These are phyloP conservation scores for Tineola bisselliella DNA, from an alignment of 2,888 invertebrate species.

Conservation along the genomic window DNA sequence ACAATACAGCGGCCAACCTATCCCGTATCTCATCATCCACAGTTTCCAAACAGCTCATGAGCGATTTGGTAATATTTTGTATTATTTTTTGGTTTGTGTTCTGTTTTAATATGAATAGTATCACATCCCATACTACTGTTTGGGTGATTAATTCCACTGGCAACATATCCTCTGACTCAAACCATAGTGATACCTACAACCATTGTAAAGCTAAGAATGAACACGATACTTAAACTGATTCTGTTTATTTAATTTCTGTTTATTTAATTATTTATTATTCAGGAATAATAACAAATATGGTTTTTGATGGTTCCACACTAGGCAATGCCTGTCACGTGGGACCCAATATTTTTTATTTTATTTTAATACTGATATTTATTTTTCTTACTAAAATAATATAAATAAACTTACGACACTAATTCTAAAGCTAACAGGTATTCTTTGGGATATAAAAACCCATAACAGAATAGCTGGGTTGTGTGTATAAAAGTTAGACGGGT, in stretches of 20 bases:
- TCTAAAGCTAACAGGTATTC: conserved; percentile 37
- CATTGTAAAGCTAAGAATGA: too few species aligned
- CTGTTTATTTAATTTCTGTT: too few species aligned
- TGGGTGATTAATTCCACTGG: conserved; percentile 40
- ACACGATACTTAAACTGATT: too few species aligned
- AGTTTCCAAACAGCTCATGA: conserved; percentile 35
- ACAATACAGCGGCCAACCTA: conserved; percentile 35
- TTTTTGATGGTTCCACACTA: too few species aligned
- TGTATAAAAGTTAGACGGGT: conserved; percentile 43
- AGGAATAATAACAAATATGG: too few species aligned
- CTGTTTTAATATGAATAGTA: conserved; percentile 40
- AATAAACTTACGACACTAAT: conserved; percentile 42
- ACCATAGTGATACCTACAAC: conserved; percentile 47
- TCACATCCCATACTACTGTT: conserved; percentile 42
- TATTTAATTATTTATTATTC: too few species aligned
- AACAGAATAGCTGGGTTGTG: conserved; percentile 51
- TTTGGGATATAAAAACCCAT: conserved; percentile 49
- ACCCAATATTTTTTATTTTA: too few species aligned
- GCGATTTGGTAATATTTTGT: conserved; percentile 37
- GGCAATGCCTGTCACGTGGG: too few species aligned
- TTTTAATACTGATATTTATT: too few species aligned
- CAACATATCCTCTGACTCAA: conserved; percentile 41
- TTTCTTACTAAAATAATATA: background rate
- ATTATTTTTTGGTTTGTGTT: conserved; percentile 27
- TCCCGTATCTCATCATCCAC: conserved; percentile 33